A percentile compares a stretch with the other conserved stretches of the same genome.
Evolutionary conservation across 2,888 invertebrate species (phyloP).

Genomic region (Bugula neritina): DNA sequence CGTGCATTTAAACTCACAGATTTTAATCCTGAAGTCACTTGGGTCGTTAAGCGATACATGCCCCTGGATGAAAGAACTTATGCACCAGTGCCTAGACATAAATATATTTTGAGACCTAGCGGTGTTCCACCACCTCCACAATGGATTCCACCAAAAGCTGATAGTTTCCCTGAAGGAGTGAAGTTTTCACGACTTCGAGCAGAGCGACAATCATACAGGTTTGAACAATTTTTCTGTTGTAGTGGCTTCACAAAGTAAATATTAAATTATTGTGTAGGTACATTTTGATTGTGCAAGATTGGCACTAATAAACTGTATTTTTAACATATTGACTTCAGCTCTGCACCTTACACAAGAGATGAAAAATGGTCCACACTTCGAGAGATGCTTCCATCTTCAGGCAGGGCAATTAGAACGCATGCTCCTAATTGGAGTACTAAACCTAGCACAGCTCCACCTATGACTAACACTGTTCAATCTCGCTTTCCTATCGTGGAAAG

Average conservation of each 20-base stretch:
- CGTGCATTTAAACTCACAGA: too few species aligned
- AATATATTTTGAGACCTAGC: constrained; percentile 11
- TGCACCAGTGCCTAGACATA: constrained; percentile 24
- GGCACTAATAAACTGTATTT: too few species aligned
- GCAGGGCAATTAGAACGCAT: not conserved
- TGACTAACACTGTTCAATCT: not conserved
- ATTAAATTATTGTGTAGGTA: too few species aligned
- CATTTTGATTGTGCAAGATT: too few species aligned
- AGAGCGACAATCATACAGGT: constrained; percentile 12
- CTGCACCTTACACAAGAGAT: constrained; percentile 14
- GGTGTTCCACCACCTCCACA: constrained; percentile 26
- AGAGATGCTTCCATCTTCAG: constrained; percentile 26
- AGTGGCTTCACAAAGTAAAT: too few species aligned
- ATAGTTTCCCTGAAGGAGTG: not conserved
- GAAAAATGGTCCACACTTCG: constrained; percentile 26
- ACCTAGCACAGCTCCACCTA: constrained; percentile 15
- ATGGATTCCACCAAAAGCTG: constrained; percentile 25
- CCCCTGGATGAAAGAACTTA: constrained; percentile 26
- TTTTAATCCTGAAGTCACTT: constrained; percentile 27
- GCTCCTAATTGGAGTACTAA: constrained; percentile 22
- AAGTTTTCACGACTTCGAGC: constrained; percentile 23
- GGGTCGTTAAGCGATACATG: constrained; percentile 22
- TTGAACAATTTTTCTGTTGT: too few species aligned
- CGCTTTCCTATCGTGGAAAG: constrained; percentile 22
- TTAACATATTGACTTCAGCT: too few species aligned